Percentiles rank a stretch among this genome's conserved stretches.
phyloP scores from a whole-genome alignment of 2,797 vertebrate genomes.

The Steatocranus sp. region DNA sequence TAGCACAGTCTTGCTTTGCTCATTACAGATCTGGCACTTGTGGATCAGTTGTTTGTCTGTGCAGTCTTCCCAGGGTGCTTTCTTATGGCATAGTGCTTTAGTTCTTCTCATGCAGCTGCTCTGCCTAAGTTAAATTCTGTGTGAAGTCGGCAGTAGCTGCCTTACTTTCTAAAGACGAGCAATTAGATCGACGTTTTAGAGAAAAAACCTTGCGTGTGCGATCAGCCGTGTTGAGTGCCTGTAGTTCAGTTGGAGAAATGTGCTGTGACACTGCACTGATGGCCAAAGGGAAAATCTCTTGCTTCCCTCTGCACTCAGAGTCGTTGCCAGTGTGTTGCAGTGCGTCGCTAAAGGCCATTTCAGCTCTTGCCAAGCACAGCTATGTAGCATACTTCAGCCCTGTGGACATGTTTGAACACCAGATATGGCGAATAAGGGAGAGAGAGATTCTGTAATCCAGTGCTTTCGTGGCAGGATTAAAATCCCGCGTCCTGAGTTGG shows the following conservation, averaged over 20 bases:
- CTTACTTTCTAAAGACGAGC: background rate
- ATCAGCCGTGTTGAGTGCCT: background rate
- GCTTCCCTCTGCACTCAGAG: background rate
- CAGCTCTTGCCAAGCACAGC: background rate
- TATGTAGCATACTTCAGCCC: background rate
- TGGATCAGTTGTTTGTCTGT: background rate
- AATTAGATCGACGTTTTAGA: background rate
- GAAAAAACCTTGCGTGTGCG: background rate
- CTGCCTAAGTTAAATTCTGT: background rate
- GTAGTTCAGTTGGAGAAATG: background rate
- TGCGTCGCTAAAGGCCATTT: background rate
- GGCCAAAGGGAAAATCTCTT: background rate
- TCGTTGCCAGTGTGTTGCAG: background rate
- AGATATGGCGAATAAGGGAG: background rate
- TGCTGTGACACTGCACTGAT: background rate
- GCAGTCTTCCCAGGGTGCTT: background rate
- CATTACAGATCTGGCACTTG: background rate
- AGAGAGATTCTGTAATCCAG: slow-evolving; percentile 59
- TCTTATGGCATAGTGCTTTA: background rate
- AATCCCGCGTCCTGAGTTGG: slow-evolving; percentile 45
- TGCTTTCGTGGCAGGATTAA: slow-evolving; percentile 65
- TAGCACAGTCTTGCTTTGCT: background rate
- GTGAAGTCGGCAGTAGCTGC: background rate
- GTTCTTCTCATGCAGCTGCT: background rate
- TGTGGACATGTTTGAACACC: background rate